phyloP scores from a whole-genome alignment of 2,113 vertebrate genomes.

The Pao palembangensis region DNA sequence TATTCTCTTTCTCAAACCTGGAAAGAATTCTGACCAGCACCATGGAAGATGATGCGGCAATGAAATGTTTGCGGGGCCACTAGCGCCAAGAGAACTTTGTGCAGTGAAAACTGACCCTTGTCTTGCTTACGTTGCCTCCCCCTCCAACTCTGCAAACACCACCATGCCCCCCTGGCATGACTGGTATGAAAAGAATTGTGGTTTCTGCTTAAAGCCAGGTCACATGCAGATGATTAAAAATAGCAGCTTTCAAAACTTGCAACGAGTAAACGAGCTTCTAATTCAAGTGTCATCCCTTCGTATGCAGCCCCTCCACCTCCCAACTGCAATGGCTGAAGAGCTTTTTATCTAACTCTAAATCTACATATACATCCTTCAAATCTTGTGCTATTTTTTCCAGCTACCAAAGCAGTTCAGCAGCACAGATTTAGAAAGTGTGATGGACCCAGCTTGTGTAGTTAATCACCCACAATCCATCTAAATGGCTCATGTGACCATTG shows the following conservation, averaged over 20 bases:
- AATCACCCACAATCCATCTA: slow-evolving; percentile 5
- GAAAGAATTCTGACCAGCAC: background rate
- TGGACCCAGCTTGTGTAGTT: background rate
- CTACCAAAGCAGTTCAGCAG: background rate
- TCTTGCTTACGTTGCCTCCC: background rate
- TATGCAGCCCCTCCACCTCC: slow-evolving; percentile 8
- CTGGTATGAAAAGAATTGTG: slow-evolving; percentile 48
- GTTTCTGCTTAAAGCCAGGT: slow-evolving; percentile 53
- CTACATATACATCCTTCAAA: background rate
- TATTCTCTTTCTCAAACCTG: background rate
- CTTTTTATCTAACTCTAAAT: slow-evolving; percentile 2
- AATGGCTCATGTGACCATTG: slow-evolving; percentile 33
- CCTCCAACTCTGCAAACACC: slow-evolving; percentile 11
- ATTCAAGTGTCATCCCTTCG: slow-evolving; percentile 33
- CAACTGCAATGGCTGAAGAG: slow-evolving; percentile 7
- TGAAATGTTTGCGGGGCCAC: background rate
- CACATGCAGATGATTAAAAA: slow-evolving; percentile 63
- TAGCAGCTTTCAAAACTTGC: slow-evolving; percentile 49
- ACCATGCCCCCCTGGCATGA: slow-evolving; percentile 29
- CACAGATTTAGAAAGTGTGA: slow-evolving; percentile 1
- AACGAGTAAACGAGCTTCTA: slow-evolving; percentile 57
- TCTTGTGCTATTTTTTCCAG: too few species aligned
- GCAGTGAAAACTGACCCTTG: slow-evolving; percentile 50
- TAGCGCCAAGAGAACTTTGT: slow-evolving; percentile 31
- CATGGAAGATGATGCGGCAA: background rate